Percentiles rank a stretch among this genome's conserved stretches.
Evolutionary conservation across 2,113 vertebrate species (phyloP).

Genomic region (Macroglossus sobrinus): DNA sequence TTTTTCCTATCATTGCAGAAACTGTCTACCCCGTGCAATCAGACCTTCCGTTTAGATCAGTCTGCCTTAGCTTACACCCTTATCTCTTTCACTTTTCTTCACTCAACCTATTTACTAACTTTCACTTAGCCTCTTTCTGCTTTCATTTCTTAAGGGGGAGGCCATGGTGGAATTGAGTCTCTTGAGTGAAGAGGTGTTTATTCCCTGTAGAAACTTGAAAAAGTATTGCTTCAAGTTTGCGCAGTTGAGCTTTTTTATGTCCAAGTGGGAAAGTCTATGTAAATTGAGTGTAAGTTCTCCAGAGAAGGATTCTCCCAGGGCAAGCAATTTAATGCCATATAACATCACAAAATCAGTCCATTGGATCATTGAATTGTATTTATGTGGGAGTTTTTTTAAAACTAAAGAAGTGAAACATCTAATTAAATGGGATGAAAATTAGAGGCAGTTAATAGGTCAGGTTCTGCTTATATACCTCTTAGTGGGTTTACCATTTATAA

Average conservation of each 20-base stretch:
- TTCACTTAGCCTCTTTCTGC: neutral
- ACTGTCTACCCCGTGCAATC: neutral
- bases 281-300: neutral
- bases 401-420: neutral
- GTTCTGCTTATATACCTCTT: neutral
- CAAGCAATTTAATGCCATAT: neutral
- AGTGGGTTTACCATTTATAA: neutral
- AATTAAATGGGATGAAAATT: neutral
- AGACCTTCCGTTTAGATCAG: neutral
- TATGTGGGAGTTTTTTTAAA: neutral
- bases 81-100: neutral
- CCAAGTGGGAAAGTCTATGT: neutral
- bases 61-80: neutral
- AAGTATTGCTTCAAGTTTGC: neutral
- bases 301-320: neutral
- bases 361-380: neutral
- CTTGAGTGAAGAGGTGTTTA: slow-evolving; percentile 29
- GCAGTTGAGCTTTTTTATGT: neutral
- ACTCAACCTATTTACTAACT: neutral
- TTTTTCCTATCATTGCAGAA: neutral
- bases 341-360: neutral
- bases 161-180: slow-evolving; percentile 17
- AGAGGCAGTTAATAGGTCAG: neutral
- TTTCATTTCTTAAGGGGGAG: neutral
- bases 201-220: neutral